These are phyloP conservation scores for Blastomussa wellsi DNA, from an alignment of 92 coral and sea anemone species.

Conservation along the genomic window DNA sequence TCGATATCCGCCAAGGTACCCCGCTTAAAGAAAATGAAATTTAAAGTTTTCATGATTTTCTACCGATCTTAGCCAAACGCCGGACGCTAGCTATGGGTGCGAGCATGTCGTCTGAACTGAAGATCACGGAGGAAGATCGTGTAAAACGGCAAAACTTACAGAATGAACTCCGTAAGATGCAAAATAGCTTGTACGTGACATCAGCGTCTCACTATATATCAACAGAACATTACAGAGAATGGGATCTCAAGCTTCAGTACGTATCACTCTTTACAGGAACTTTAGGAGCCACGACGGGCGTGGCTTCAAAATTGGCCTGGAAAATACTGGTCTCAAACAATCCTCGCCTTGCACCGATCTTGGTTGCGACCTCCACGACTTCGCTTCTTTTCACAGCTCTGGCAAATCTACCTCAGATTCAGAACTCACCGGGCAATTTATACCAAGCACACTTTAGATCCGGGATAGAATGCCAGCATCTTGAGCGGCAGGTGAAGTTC, in stretches of 20 bases:
- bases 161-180: slow-evolving; percentile 26
- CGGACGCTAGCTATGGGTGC: slow-evolving; percentile 19
- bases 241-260: slow-evolving; percentile 30
- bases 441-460: slow-evolving; percentile 2
- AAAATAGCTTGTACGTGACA: slow-evolving; percentile 41
- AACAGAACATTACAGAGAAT: slow-evolving; percentile 26
- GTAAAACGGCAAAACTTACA: slow-evolving; percentile 32
- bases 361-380: slow-evolving; percentile 44
- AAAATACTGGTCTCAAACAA: slow-evolving; percentile 11
- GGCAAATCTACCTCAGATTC: slow-evolving; percentile 7
- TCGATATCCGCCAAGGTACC: not conserved
- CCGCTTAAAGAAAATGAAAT: not conserved
- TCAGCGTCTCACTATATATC: slow-evolving; percentile 29
- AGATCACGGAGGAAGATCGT: slow-evolving; percentile 14
- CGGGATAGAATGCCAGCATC: slow-evolving; percentile 4
- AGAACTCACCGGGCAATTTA: not conserved
- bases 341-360: slow-evolving; percentile 44
- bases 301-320: slow-evolving; percentile 40
- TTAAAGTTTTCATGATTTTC: not conserved
- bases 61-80: not conserved
- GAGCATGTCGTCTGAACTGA: not conserved
- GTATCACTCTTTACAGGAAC: slow-evolving; percentile 21
- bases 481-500: slow-evolving; percentile 16
- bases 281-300: slow-evolving; percentile 13
- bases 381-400: slow-evolving; percentile 41